phyloP scores from a whole-genome alignment of 2,888 invertebrate genomes.

The Eupithecia subumbrata region DNA sequence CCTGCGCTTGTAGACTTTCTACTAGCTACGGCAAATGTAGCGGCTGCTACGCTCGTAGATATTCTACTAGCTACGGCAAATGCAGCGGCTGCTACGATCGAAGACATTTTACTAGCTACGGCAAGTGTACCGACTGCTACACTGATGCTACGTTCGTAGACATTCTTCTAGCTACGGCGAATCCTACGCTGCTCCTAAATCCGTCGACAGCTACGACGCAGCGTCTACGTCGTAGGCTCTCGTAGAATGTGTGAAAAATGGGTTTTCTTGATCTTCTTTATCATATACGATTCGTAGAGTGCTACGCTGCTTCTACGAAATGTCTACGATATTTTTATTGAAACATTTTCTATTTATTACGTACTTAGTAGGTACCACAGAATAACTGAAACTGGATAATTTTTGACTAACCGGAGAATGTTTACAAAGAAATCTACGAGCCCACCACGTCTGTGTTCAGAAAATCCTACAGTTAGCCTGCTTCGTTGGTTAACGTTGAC shows the following conservation, averaged over 20 bases:
- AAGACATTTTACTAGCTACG: neutral
- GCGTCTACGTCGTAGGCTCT: neutral
- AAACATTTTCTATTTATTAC: neutral
- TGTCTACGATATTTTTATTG: neutral
- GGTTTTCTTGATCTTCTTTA: neutral
- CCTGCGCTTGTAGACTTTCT: no score
- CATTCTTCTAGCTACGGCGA: neutral
- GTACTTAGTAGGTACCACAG: neutral
- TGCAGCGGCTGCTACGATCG: neutral
- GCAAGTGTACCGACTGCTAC: neutral
- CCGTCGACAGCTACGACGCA: neutral
- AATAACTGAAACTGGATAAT: neutral
- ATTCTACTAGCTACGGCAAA: neutral
- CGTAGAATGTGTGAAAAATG: neutral
- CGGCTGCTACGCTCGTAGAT: neutral
- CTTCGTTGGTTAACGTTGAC: no score
- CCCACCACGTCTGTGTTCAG: neutral
- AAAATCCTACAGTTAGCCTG: no score
- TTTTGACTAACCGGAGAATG: neutral
- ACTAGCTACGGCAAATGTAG: neutral
- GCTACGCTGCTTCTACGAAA: neutral
- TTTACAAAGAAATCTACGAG: neutral
- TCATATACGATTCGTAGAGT: neutral
- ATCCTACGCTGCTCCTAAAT: neutral
- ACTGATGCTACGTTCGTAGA: neutral